Percentiles rank a stretch among this genome's conserved stretches.
phyloP scores from a whole-genome alignment of 2,113 vertebrate genomes.

The Poicephalus gulielmi region DNA sequence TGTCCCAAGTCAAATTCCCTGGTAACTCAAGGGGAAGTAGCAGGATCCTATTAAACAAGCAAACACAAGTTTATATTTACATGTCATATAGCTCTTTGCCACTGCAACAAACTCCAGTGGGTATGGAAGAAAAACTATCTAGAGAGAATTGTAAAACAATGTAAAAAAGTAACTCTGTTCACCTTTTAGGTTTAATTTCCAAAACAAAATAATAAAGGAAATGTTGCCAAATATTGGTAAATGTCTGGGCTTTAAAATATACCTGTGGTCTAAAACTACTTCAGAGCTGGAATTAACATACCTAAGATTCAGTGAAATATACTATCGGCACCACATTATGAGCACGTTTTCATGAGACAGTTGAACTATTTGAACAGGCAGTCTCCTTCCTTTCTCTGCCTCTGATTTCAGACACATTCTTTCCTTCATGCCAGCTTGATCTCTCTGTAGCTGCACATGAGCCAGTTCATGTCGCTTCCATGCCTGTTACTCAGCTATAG shows the following conservation, averaged over 20 bases:
- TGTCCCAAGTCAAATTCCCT: not conserved
- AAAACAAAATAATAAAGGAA: not conserved
- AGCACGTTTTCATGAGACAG: not conserved
- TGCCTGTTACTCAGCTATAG: not conserved
- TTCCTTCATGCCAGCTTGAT: not conserved
- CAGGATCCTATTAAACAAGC: not conserved
- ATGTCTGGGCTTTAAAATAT: not conserved
- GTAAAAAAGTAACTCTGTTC: not conserved
- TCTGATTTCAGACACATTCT: not conserved
- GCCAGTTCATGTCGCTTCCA: not conserved
- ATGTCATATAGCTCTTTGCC: not conserved
- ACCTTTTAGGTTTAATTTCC: not conserved
- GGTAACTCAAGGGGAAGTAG: not conserved
- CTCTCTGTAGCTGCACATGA: accelerated
- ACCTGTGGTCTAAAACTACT: not conserved
- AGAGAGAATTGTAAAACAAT: not conserved
- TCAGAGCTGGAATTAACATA: not conserved
- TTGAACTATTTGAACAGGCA: not conserved
- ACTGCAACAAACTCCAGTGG: not conserved
- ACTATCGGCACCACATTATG: not conserved
- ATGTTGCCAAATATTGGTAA: not conserved
- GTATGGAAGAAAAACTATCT: not conserved
- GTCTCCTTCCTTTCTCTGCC: not conserved
- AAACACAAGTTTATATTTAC: not conserved
- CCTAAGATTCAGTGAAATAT: not conserved